Percentiles rank a stretch among this genome's conserved stretches.
These are phyloP conservation scores for Cepaea nemoralis DNA, from an alignment of 1,140 invertebrate genomes.

Conservation along the genomic window DNA sequence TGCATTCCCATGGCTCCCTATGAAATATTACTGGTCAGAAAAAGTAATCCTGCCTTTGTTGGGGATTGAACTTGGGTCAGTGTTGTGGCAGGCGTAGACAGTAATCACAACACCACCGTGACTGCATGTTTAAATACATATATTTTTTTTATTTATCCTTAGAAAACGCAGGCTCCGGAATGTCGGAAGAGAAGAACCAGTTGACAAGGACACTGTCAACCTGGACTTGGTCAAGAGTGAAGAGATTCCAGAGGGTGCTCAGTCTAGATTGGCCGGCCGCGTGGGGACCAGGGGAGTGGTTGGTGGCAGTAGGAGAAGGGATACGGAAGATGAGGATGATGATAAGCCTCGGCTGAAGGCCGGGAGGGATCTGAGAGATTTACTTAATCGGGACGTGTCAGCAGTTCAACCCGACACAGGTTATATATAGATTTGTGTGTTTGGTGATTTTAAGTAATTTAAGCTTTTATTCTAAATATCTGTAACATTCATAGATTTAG, in stretches of 20 bases:
- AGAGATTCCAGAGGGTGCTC: background rate
- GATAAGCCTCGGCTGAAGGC: background rate
- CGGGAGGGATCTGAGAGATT: constrained; percentile 34
- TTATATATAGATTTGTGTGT: no score
- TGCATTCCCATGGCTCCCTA: no score
- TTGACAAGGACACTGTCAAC: background rate
- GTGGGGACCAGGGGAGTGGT: background rate
- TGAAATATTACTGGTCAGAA: no score
- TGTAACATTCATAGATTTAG: no score
- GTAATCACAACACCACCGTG: no score
- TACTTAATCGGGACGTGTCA: constrained; percentile 5
- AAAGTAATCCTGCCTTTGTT: no score
- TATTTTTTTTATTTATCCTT: background rate
- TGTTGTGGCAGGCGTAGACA: no score
- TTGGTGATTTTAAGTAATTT: no score
- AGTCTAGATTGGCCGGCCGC: constrained; percentile 16
- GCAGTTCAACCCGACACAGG: background rate
- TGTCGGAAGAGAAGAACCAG: background rate
- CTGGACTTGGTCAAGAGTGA: background rate
- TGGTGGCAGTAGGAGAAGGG: background rate
- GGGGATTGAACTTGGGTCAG: no score
- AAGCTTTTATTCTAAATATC: no score
- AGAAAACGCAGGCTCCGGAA: background rate
- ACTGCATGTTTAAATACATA: no score
- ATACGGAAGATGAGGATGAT: background rate